These are phyloP conservation scores for Sebastes itinus DNA, from an alignment of 2,797 vertebrate genomes.

Conservation along the genomic window DNA sequence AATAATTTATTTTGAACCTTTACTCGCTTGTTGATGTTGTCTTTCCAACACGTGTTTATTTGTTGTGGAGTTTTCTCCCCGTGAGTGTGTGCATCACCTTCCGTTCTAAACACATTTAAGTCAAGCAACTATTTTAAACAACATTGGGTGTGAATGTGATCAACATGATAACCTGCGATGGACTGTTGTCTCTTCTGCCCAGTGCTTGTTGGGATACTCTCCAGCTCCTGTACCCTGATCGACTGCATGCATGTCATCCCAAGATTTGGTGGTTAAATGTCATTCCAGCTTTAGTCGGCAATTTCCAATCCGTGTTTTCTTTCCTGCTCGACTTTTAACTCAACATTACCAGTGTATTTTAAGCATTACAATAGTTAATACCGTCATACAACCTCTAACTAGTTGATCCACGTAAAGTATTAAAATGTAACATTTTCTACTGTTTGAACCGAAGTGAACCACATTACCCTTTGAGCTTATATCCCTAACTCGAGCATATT, in stretches of 20 bases:
- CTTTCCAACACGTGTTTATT: background rate
- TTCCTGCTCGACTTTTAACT: background rate
- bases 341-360: background rate
- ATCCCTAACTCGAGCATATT: background rate
- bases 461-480: background rate
- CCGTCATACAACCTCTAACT: background rate
- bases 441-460: background rate
- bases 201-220: conserved; percentile 33
- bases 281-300: background rate
- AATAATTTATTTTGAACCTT: background rate
- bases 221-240: background rate
- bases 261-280: background rate
- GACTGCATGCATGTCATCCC: background rate
- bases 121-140: background rate
- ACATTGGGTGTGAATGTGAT: background rate
- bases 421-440: background rate
- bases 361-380: background rate
- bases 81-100: background rate
- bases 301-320: background rate
- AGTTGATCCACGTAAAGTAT: conserved; percentile 1
- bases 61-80: background rate
- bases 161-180: background rate
- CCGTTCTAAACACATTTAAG: background rate
- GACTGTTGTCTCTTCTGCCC: background rate
- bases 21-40: background rate